Conservation (phyloP, 2,888 invertebrate species). For the Nemapogon koenigi region DNA sequence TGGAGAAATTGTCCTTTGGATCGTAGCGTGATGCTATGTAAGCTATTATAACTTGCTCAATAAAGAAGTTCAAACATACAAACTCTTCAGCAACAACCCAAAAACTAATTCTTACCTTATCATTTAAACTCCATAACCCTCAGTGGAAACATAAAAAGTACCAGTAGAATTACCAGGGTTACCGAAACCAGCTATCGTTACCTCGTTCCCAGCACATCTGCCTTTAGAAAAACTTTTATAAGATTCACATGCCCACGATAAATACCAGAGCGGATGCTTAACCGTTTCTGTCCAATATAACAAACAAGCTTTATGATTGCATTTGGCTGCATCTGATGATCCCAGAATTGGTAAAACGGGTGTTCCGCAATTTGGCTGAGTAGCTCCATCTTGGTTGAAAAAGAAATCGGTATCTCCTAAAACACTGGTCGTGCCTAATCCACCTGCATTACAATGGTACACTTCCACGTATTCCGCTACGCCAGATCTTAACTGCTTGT, state of each 20-base stretch:
- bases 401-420: conserved; percentile 47
- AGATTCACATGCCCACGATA: conserved; percentile 15
- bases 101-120: no score
- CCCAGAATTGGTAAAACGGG: conserved; percentile 13
- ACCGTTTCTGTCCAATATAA: conserved; percentile 16
- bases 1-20: no score
- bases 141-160: conserved; percentile 16
- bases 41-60: no score
- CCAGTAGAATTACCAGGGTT: conserved; percentile 17
- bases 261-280: conserved; percentile 11
- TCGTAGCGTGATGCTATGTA: no score
- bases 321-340: conserved; percentile 16
- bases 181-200: conserved; percentile 15
- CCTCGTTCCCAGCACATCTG: conserved; percentile 11
- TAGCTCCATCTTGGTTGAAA: conserved; percentile 41
- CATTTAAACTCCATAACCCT: no score
- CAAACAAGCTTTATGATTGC: conserved; percentile 19
- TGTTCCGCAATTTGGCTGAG: conserved; percentile 38
- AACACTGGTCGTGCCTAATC: conserved; percentile 30
- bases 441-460: conserved; percentile 47
- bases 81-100: no score
- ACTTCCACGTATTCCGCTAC: conserved; percentile 50
- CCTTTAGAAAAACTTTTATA: conserved; percentile 13
- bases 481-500: conserved; percentile 31
- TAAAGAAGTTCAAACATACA: no score